Percentiles rank a stretch among this genome's conserved stretches.
Evolutionary conservation across 2,888 invertebrate genomes (phyloP).

Genomic region (Philhelius pedissequus): DNA sequence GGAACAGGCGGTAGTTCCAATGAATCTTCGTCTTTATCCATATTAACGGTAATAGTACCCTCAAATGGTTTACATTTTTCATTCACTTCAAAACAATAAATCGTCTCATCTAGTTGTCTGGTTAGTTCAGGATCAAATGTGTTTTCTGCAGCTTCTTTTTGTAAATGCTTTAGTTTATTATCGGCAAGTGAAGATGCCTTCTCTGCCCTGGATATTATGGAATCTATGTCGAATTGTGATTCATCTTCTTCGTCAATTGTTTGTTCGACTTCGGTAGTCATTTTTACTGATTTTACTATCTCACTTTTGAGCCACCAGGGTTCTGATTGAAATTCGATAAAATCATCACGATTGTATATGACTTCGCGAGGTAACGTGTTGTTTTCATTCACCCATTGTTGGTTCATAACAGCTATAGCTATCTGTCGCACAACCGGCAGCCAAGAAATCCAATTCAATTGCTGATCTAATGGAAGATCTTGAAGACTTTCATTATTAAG

Average conservation of each 20-base stretch:
- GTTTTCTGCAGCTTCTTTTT: constrained; percentile 23
- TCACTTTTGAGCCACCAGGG: constrained; percentile 75
- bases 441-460: constrained; percentile 70
- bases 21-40: constrained; percentile 56
- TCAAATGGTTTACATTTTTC: constrained; percentile 69
- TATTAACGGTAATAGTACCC: neutral
- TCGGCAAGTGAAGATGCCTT: constrained; percentile 66
- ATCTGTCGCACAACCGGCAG: constrained; percentile 73
- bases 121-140: constrained; percentile 54
- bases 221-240: constrained; percentile 31
- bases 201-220: constrained; percentile 70
- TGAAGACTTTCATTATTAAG: constrained; percentile 64
- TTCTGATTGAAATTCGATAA: constrained; percentile 69
- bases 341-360: constrained; percentile 73
- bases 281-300: constrained; percentile 69
- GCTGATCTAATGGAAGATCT: constrained; percentile 37
- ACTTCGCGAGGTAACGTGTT: constrained; percentile 70
- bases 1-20: constrained; percentile 34
- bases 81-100: constrained; percentile 71
- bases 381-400: constrained; percentile 37
- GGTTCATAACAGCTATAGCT: constrained; percentile 68
- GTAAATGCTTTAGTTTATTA: constrained; percentile 51
- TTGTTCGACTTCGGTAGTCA: neutral
- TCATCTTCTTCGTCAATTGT: neutral
- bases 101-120: constrained; percentile 68